Evolutionary conservation across 2,113 vertebrate genomes (phyloP).

Genomic region (Megaceryle torquata): DNA sequence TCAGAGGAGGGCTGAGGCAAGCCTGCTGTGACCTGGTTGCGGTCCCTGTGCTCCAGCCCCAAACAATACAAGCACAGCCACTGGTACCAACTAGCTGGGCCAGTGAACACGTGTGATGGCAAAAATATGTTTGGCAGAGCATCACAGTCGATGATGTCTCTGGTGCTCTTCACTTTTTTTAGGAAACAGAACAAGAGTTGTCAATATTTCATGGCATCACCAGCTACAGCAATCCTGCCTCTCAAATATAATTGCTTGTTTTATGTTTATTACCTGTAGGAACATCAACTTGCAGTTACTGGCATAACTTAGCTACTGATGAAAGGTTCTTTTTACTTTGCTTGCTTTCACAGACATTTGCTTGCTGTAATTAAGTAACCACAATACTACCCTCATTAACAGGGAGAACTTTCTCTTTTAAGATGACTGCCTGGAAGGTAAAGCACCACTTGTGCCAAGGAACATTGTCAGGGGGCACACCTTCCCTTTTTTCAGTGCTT

Average conservation of each 20-base stretch:
- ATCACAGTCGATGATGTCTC: not conserved
- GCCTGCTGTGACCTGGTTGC: fast-evolving
- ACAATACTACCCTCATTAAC: not conserved
- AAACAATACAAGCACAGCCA: not conserved
- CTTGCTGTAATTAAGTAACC: slow-evolving; percentile 13
- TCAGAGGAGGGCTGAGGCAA: not conserved
- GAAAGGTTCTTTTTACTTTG: not conserved
- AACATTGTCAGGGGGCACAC: not conserved
- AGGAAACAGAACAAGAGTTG: not conserved
- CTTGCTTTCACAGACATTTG: not conserved
- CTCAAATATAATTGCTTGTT: not conserved
- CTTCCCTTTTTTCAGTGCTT: not conserved
- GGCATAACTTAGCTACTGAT: not conserved
- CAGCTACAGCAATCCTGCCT: not conserved
- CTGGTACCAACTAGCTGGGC: not conserved
- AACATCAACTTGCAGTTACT: slow-evolving; percentile 9
- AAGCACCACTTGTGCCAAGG: not conserved
- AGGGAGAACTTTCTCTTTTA: slow-evolving; percentile 28
- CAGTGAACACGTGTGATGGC: fast-evolving
- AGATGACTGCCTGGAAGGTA: slow-evolving; percentile 4
- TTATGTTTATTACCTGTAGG: not conserved
- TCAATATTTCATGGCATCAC: not conserved
- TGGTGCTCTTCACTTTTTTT: not conserved
- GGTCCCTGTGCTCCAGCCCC: not conserved
- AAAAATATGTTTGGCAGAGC: not conserved